Percentiles rank a stretch among this genome's conserved stretches.
Conservation (phyloP, 1,140 invertebrate species). For the Adoxophyes honmai region DNA sequence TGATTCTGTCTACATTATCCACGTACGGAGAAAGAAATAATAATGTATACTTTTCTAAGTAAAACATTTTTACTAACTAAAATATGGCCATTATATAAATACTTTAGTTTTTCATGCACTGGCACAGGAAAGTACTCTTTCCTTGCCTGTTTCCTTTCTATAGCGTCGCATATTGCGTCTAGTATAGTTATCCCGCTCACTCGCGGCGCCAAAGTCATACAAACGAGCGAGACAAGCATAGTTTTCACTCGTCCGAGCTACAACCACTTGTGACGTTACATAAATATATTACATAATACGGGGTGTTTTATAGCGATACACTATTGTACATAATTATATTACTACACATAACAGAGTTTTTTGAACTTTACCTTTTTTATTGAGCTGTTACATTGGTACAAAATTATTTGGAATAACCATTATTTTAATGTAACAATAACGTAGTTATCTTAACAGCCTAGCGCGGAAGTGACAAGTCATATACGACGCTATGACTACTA, state of each 20-base stretch:
- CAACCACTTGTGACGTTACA: background rate
- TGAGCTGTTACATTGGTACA: constrained; percentile 44
- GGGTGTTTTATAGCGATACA: constrained; percentile 15
- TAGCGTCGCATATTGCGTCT: background rate
- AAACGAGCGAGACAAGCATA: background rate
- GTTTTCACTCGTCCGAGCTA: background rate
- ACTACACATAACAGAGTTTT: constrained; percentile 31
- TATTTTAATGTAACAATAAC: constrained; percentile 37
- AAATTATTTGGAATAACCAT: constrained; percentile 44
- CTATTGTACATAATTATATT: constrained; percentile 24
- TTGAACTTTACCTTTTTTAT: constrained; percentile 31
- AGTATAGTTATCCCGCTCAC: background rate
- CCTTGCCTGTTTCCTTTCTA: background rate
- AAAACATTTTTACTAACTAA: too few species aligned
- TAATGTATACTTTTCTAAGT: too few species aligned
- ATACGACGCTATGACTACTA: background rate
- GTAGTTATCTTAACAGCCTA: constrained; percentile 35
- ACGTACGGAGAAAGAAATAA: too few species aligned
- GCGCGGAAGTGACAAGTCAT: constrained; percentile 23
- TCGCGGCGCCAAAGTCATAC: background rate
- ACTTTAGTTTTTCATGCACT: background rate
- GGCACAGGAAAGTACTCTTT: background rate
- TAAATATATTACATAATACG: background rate
- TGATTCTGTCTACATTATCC: too few species aligned
- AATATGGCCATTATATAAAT: too few species aligned